Percentiles rank a stretch among this genome's conserved stretches.
Evolutionary conservation across 2,888 invertebrate genomes (phyloP).

Genomic region (Erebia ligea): DNA sequence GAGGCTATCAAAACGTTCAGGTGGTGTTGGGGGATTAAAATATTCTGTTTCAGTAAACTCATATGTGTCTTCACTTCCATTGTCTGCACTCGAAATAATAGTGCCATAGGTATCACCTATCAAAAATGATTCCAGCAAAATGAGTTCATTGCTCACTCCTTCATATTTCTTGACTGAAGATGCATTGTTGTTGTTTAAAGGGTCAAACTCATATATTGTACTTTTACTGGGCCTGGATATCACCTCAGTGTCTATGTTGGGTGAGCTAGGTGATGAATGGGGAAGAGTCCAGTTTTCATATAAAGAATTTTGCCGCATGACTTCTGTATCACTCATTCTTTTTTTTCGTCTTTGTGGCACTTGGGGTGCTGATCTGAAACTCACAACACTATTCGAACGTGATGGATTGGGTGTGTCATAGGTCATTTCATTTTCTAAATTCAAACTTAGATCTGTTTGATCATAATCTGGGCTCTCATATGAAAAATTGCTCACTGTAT

Average conservation of each 20-base stretch:
- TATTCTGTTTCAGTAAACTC: constrained; percentile 69
- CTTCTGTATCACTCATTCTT: constrained; percentile 53
- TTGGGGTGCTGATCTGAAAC: constrained; percentile 60
- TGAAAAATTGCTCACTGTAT: constrained; percentile 66
- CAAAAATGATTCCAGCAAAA: constrained; percentile 86
- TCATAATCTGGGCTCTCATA: constrained; percentile 64
- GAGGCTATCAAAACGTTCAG: constrained; percentile 86
- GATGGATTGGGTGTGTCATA: constrained; percentile 72
- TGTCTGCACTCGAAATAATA: constrained; percentile 72
- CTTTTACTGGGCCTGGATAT: constrained; percentile 75
- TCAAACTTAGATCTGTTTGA: constrained; percentile 46
- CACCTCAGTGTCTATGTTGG: constrained; percentile 37
- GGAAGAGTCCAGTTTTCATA: constrained; percentile 74
- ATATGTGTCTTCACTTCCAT: constrained; percentile 61
- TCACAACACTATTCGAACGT: constrained; percentile 62
- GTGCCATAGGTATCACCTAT: constrained; percentile 87
- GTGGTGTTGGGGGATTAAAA: constrained; percentile 84
- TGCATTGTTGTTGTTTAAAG: constrained; percentile 63
- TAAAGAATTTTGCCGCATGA: constrained; percentile 67
- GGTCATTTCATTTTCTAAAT: constrained; percentile 54
- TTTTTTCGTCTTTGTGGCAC: constrained; percentile 64
- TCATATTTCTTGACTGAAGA: constrained; percentile 59
- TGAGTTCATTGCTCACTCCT: constrained; percentile 84
- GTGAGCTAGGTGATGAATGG: constrained; percentile 44
- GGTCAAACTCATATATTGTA: constrained; percentile 90